Evolutionary conservation across 2,797 vertebrate genomes (phyloP).

Genomic region (Epinephelus coioides): DNA sequence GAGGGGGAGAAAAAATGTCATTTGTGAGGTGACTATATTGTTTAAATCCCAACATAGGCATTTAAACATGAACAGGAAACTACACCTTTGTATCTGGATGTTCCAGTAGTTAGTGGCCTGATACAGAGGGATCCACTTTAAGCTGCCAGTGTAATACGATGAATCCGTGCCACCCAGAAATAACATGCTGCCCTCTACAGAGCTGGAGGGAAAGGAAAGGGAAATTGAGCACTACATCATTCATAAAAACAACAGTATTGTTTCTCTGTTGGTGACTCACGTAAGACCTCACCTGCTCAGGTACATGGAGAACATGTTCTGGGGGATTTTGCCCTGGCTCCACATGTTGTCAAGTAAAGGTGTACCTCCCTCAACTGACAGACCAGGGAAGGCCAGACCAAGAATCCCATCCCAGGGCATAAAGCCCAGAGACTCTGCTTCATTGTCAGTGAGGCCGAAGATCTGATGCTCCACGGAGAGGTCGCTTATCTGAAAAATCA

Average conservation of each 20-base stretch:
- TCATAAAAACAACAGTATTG: background rate
- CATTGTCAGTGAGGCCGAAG: constrained; percentile 49
- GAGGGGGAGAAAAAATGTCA: background rate
- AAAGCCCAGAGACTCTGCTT: constrained; percentile 16
- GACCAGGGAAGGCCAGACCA: constrained; percentile 58
- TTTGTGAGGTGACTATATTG: background rate
- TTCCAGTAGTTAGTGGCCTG: constrained; percentile 40
- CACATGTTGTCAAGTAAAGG: constrained; percentile 59
- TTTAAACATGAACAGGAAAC: background rate
- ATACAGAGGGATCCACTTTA: constrained; percentile 49
- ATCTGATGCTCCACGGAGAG: constrained; percentile 53
- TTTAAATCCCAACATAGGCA: background rate
- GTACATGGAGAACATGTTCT: constrained; percentile 69
- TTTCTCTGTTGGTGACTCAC: background rate
- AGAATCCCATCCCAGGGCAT: constrained; percentile 61
- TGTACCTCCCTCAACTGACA: constrained; percentile 26
- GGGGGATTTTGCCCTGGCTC: constrained; percentile 42
- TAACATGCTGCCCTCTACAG: constrained; percentile 55
- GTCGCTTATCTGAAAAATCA: constrained; percentile 43
- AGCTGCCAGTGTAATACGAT: constrained; percentile 42
- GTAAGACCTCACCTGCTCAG: constrained; percentile 38
- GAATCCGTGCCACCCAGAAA: constrained; percentile 57
- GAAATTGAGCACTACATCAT: background rate
- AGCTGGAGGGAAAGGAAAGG: constrained; percentile 11
- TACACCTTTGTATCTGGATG: constrained; percentile 37